phyloP scores from a whole-genome alignment of 2,113 vertebrate genomes.

The Haplotaxodon microlepis region DNA sequence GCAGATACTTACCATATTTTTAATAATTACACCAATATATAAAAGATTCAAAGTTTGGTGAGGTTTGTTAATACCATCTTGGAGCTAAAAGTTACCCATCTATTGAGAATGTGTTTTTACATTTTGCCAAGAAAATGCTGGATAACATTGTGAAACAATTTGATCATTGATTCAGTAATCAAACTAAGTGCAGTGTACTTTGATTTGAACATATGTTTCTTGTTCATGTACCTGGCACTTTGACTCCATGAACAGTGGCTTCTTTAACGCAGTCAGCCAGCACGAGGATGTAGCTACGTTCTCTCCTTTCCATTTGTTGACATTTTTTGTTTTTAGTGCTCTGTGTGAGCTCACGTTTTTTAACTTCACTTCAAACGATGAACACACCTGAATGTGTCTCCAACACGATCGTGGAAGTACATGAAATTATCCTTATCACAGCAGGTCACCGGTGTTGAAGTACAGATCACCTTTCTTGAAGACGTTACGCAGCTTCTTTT shows the following conservation, averaged over 20 bases:
- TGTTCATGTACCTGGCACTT: constrained; percentile 70
- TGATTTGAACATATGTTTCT: background rate
- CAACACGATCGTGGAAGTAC: constrained; percentile 80
- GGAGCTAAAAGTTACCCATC: no score
- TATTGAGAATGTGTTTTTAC: no score
- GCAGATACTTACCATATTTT: no score
- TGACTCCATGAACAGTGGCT: constrained; percentile 79
- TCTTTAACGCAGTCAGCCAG: constrained; percentile 69
- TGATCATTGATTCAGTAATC: no score
- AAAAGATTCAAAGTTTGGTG: no score
- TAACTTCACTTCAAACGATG: background rate
- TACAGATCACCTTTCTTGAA: constrained; percentile 78
- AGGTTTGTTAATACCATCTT: no score
- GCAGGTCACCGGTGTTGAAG: constrained; percentile 80
- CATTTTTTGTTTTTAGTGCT: background rate
- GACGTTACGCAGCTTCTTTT: constrained; percentile 76
- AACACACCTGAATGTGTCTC: constrained; percentile 70
- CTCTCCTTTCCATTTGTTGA: constrained; percentile 84
- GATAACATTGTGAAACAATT: no score
- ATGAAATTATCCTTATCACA: constrained; percentile 74
- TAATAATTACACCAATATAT: no score
- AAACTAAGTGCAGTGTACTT: background rate
- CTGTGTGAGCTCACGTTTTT: background rate
- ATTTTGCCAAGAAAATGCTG: no score
- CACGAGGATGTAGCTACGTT: constrained; percentile 78